phyloP scores from a whole-genome alignment of 2,113 vertebrate genomes.

The Patagioenas fasciata region DNA sequence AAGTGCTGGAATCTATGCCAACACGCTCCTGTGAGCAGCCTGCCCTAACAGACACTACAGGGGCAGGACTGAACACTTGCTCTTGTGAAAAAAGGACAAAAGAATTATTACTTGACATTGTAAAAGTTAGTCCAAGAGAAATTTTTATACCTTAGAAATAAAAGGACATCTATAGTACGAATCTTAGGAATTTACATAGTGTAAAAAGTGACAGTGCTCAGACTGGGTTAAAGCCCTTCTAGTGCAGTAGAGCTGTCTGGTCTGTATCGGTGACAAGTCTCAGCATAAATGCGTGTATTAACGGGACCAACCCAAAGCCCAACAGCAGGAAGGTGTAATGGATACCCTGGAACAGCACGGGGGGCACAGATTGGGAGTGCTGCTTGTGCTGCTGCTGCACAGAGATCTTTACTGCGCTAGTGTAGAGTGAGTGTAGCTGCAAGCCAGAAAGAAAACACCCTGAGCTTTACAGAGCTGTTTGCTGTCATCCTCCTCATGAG shows the following conservation, averaged over 20 bases:
- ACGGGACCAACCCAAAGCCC: background rate
- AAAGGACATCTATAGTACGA: background rate
- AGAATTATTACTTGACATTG: background rate
- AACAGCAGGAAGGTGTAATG: accelerated
- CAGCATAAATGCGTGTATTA: accelerated
- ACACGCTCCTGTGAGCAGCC: background rate
- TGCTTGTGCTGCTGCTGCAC: background rate
- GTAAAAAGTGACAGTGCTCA: background rate
- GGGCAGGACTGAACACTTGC: background rate
- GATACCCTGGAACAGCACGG: background rate
- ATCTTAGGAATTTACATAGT: background rate
- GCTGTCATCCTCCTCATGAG: background rate
- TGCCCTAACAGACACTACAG: background rate
- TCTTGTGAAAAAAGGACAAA: background rate
- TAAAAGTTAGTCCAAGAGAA: background rate
- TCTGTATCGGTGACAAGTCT: accelerated
- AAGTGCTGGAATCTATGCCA: background rate
- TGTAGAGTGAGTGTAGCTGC: background rate
- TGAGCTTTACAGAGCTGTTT: background rate
- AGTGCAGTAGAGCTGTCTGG: background rate
- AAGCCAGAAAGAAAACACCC: background rate
- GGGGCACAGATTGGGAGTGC: accelerated
- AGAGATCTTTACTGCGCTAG: background rate
- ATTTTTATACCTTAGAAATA: background rate
- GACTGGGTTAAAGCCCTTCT: background rate